Evolutionary conservation across 1,140 invertebrate genomes (phyloP), one percentile per base, ranked within the genome.

Genomic region (Watersipora subatra): DNA sequence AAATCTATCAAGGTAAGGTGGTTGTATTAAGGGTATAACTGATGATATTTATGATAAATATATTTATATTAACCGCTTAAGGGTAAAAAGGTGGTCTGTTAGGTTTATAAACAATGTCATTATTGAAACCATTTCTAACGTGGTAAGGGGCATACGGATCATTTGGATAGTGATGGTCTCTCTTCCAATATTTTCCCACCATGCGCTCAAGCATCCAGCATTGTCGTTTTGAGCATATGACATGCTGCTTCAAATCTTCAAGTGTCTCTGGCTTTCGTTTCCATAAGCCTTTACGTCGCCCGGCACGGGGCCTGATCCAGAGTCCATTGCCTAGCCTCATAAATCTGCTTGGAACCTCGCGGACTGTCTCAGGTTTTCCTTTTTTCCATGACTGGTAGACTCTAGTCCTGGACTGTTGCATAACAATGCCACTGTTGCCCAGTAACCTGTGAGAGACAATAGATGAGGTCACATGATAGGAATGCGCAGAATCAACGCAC

Each of bases 131-230:
- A 28, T 25, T 28, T 24, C 58, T 24, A 24, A 25, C 22, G 17
- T 59, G 58, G 58, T 59, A 59, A 22, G 58, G 58, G 22, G 58
- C 58, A 28, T 59, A 59, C 22, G 58, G 58, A 28, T 59, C 58
- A 24, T 59, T 28, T 25, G 58, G 58, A 59, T 25, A 59, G 22
- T 59, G 58, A 12, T 22, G 7, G 27, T 24, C 7, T 17, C 58
- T 24, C 22, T 59, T 59, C 58, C 58, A 59, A 22, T 59, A 59
- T 24, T 28, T 59, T 24, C 58, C 58, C 7, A 28, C 27, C 58
- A 59, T 59, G 7, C 27, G 22, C 22, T 59, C 58, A 7, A 59
- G 58, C 22, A 59, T 12, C 27, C 58, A 25, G 27, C 58, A 12
- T 22, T 59, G 58, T 22, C 27, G 7, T 22, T 59, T 59, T 7